Evolutionary conservation across 2,888 invertebrate species (phyloP).

Genomic region (Tribolium freemani): DNA sequence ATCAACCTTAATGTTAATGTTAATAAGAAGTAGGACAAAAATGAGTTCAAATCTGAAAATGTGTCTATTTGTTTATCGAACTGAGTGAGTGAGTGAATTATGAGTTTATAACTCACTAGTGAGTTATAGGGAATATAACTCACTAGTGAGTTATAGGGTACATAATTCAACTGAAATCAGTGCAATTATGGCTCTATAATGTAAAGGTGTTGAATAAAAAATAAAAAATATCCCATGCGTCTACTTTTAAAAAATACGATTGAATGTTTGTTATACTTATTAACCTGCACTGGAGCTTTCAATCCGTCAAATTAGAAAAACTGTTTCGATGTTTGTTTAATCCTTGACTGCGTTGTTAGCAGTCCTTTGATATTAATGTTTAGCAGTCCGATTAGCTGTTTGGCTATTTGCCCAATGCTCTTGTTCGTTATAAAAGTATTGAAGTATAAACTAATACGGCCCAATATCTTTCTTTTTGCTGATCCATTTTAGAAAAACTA

Average conservation of each 20-base stretch:
- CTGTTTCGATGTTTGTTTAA: slow-evolving; percentile 18
- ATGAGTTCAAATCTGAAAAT: too few species aligned
- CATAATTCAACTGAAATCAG: too few species aligned
- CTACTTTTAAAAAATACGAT: background rate
- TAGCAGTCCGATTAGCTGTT: slow-evolving; percentile 32
- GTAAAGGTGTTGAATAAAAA: too few species aligned
- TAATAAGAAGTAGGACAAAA: too few species aligned
- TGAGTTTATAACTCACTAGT: too few species aligned
- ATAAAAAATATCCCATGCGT: background rate
- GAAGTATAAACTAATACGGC: slow-evolving; percentile 30
- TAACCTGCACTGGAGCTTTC: slow-evolving; percentile 2
- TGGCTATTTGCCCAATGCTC: slow-evolving; percentile 32
- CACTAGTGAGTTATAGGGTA: too few species aligned
- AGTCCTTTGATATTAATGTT: slow-evolving; percentile 32
- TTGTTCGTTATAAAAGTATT: slow-evolving; percentile 19
- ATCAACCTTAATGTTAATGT: too few species aligned
- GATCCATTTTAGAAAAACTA: background rate
- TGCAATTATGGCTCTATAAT: too few species aligned
- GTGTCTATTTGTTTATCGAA: too few species aligned
- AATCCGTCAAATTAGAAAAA: slow-evolving; percentile 29
- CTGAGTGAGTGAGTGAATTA: too few species aligned
- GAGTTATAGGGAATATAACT: too few species aligned
- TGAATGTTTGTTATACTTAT: slow-evolving; percentile 14
- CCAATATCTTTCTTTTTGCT: background rate
- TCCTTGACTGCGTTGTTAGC: slow-evolving; percentile 18